Conservation (phyloP, 2,888 invertebrate species). For the Ephialtes manifestator region DNA sequence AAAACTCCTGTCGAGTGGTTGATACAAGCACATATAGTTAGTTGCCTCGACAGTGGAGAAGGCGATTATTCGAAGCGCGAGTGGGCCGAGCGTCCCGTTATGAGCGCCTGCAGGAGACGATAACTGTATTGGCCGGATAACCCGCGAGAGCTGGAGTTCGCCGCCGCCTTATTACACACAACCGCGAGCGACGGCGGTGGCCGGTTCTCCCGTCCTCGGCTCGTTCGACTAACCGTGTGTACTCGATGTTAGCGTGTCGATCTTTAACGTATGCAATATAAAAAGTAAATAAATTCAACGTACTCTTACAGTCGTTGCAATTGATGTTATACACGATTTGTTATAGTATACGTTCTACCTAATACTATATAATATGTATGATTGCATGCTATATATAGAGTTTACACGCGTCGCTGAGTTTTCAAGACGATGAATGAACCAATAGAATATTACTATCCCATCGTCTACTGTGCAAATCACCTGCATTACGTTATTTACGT, state of each 20-base stretch:
- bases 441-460: slow-evolving; percentile 36
- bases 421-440: slow-evolving; percentile 55
- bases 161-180: slow-evolving; percentile 45
- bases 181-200: neutral
- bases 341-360: neutral
- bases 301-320: neutral
- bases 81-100: slow-evolving; percentile 84
- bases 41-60: slow-evolving; percentile 38
- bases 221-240: slow-evolving; percentile 11
- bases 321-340: slow-evolving; percentile 5
- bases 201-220: slow-evolving; percentile 3
- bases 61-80: slow-evolving; percentile 78
- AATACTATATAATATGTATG: neutral
- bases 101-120: slow-evolving; percentile 79
- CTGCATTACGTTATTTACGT: slow-evolving; percentile 45
- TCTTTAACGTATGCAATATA: neutral
- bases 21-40: slow-evolving; percentile 10
- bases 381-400: neutral
- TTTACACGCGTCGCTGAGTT: slow-evolving; percentile 20
- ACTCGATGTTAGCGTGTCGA: neutral
- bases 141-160: slow-evolving; percentile 73
- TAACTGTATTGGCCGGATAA: slow-evolving; percentile 85
- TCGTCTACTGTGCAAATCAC: slow-evolving; percentile 20
- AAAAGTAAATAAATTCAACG: slow-evolving; percentile 1
- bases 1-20: slow-evolving; percentile 18